phyloP scores from a whole-genome alignment of 2,113 vertebrate species.

The Gracilinanus agilis region DNA sequence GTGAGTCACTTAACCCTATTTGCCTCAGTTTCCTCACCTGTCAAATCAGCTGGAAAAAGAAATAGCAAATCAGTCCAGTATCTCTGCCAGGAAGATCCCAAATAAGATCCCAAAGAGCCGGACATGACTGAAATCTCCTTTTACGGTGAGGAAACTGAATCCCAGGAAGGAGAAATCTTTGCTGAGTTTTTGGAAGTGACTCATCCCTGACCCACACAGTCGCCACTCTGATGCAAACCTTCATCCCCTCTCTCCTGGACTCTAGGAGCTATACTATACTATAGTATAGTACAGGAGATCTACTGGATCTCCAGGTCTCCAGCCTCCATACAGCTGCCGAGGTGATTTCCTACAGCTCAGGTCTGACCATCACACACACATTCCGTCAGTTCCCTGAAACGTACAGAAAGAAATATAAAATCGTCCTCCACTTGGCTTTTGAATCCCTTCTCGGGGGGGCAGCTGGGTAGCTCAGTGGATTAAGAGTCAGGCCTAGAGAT shows the following conservation, averaged over 20 bases:
- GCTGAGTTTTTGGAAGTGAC: too few relatives aligned
- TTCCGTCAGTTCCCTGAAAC: background rate
- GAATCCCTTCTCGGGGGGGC: background rate
- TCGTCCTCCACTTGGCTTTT: background rate
- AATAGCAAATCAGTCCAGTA: background rate
- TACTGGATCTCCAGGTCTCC: background rate
- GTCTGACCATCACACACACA: background rate
- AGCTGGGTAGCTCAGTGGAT: too few relatives aligned
- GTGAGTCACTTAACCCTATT: too few relatives aligned
- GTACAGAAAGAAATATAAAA: background rate
- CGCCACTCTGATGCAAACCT: background rate
- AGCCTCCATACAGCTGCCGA: background rate
- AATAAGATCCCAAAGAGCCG: background rate
- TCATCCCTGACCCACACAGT: background rate
- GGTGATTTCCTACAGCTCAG: background rate
- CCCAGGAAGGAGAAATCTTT: too few relatives aligned
- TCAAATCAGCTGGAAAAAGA: background rate
- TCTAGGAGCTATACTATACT: background rate
- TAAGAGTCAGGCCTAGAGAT: background rate
- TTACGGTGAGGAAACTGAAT: background rate
- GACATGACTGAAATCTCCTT: background rate
- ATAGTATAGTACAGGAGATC: too few relatives aligned
- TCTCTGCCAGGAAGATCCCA: background rate
- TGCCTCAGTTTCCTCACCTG: too few relatives aligned
- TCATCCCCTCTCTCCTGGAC: background rate